Evolutionary conservation across 2,888 invertebrate species (phyloP).

Genomic region (Epirrhoe tristata): DNA sequence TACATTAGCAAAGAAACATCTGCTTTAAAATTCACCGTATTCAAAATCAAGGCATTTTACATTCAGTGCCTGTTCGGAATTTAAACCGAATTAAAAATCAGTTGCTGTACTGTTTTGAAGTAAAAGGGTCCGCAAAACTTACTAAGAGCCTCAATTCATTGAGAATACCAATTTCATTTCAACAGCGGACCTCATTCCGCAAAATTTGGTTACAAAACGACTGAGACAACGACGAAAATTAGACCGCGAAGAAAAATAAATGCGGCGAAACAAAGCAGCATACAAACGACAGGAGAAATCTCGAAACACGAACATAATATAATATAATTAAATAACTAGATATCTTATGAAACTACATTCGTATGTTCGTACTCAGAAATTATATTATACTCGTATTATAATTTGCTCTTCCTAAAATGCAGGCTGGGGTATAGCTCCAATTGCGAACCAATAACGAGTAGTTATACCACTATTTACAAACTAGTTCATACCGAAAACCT

Average conservation of each 20-base stretch:
- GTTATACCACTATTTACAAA: neutral
- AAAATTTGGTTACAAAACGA: conserved; percentile 83
- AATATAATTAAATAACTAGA: conserved; percentile 10
- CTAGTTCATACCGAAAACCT: neutral
- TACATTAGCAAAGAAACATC: conserved; percentile 4
- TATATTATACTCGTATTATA: too few relatives aligned
- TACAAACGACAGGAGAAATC: conserved; percentile 69
- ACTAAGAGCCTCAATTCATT: conserved; percentile 71
- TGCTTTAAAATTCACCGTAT: conserved; percentile 8
- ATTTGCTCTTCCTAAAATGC: too few relatives aligned
- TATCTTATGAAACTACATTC: neutral
- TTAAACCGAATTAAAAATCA: conserved; percentile 74
- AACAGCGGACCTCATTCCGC: conserved; percentile 78
- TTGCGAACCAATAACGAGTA: too few relatives aligned
- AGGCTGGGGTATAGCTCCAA: too few relatives aligned
- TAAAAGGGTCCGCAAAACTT: conserved; percentile 64
- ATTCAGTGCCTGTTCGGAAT: conserved; percentile 39
- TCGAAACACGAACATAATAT: conserved; percentile 17
- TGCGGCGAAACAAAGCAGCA: conserved; percentile 78
- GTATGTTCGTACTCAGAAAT: neutral
- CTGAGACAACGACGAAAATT: conserved; percentile 83
- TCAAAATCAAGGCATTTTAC: conserved; percentile 60
- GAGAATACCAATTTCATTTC: conserved; percentile 82
- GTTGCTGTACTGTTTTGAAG: conserved; percentile 54
- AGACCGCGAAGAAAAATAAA: conserved; percentile 84